Base-by-base conservation (phyloP, 2,888 invertebrate species). In the Eurytoma californica region DNA sequence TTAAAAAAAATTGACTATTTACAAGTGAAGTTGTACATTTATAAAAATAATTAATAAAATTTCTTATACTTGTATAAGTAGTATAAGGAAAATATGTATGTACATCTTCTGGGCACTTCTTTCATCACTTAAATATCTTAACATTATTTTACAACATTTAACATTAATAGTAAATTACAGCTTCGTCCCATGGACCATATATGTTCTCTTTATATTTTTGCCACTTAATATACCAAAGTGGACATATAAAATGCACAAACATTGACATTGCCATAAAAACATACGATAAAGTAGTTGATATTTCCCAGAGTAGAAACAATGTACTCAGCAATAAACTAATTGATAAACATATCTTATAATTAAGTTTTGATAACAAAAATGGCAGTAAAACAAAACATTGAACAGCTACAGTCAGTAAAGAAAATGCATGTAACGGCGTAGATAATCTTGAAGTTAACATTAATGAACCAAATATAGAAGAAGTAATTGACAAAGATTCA, bases 101-200 rank as follows among this genome's bases (percentile, higher is more conserved):
- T 30, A 30, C 9, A 39, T 2, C 9, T 39, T 39, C 1, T 7
- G 9, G 24, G 24, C 7, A 39, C 39, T 39, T 39, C 39, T 39
- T 39, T 39, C 39, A 39, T 39, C 5, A 39, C 39, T 39, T 39
- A 39, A 39, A 39, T 39, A 7, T 39, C 9, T 39, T 9, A 39
- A 39, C 9, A 9, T 39, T 39, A 39, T 7, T 53, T 4, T 70
- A 24, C 12, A n/a, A 66, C 39, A 20, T n/a, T 63, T 24, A 49
- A 28, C 49, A 47, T 79, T 72, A 84, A 16, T 84, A 83, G 76
- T 83, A 82, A 65, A 90, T 88, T 4, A 96, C 91, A 14, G 98
- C 98, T 88, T 99, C 98, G 90, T 98, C 98, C 98, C 98, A 99
- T 0, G 98, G 98, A 0, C 98, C 98, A 90, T 98, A 95, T 82